Evolutionary conservation across 1,140 invertebrate species (phyloP), one percentile per base, ranked within the genome.

Genomic region (Pinna nobilis): DNA sequence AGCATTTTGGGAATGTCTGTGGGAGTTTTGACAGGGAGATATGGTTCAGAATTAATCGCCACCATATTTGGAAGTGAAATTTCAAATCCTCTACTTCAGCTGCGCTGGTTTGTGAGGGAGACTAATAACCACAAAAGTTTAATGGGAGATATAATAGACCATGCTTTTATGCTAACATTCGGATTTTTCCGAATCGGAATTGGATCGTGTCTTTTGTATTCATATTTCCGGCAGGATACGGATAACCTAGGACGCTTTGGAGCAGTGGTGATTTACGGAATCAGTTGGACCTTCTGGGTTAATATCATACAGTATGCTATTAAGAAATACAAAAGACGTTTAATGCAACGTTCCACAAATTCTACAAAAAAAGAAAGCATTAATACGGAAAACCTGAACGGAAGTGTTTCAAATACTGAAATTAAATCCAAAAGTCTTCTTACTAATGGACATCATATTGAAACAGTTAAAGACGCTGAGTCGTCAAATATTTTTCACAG

Each of bases 21-120:
- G 23, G 78, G 71, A 33, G 73, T 84, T 7, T n/a, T 82, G 15
- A 30, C 70, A 9, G 85, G 86, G 23, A 65, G 57, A 13, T 88
- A 85, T 50, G 88, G 88, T 23, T 85, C 85, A 9, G 88, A 89
- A 71, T 64, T 88, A 35, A 73, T 85, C 9, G 86, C 84, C 25
- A 84, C 84, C 3, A 82, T 89, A 30, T 84, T 82, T 53, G 87
- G 84, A 7, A 82, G 84, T n/a, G 88, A 89, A 67, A 66, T 84
- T n/a, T 88, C 86, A 53, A 89, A 89, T 71, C 88, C 88, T 9
- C 70, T 89, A 1, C 79, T 89, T n/a, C 88, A 89, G 76, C 47
- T 83, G n/a, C 81, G 88, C 1, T 89, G 87, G 87, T 89, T 88
- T 70, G 78, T 88, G 9, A 69, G 74, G 33, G 76, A 86, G 28